phyloP scores from a whole-genome alignment of 2,888 invertebrate genomes.

The Nomada ruficornis region DNA sequence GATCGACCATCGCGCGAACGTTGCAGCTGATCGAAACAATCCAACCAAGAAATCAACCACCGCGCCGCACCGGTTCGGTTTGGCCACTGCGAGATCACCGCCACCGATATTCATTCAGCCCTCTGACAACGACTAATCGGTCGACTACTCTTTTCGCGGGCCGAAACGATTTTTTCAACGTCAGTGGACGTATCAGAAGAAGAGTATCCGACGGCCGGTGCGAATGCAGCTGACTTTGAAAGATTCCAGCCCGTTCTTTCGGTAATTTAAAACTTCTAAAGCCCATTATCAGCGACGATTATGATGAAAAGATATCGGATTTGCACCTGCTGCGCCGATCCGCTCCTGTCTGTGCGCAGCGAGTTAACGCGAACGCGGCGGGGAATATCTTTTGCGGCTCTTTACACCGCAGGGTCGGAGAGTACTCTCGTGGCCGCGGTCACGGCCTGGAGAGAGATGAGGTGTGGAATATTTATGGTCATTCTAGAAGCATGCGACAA shows the following conservation, averaged over 20 bases:
- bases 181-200: constrained; percentile 32
- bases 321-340: constrained; percentile 66
- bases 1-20: background rate
- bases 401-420: constrained; percentile 58
- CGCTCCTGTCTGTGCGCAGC: constrained; percentile 39
- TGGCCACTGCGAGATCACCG: constrained; percentile 33
- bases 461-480: constrained; percentile 77
- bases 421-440: constrained; percentile 26
- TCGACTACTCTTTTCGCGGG: constrained; percentile 49
- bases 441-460: constrained; percentile 67
- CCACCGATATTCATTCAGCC: constrained; percentile 58
- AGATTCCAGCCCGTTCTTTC: constrained; percentile 64
- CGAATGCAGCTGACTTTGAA: constrained; percentile 68
- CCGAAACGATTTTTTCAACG: constrained; percentile 52
- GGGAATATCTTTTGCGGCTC: constrained; percentile 55
- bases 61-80: constrained; percentile 15
- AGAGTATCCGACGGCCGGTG: constrained; percentile 44
- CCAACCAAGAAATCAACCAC: constrained; percentile 31
- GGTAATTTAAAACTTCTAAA: constrained; percentile 71
- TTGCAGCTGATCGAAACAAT: constrained; percentile 44
- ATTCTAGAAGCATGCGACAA: constrained; percentile 73
- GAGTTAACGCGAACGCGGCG: constrained; percentile 52
- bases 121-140: constrained; percentile 67
- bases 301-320: constrained; percentile 67
- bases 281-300: constrained; percentile 71